Conservation (phyloP, 2,113 vertebrate genomes). For the Phyllopteryx taeniolatus region DNA sequence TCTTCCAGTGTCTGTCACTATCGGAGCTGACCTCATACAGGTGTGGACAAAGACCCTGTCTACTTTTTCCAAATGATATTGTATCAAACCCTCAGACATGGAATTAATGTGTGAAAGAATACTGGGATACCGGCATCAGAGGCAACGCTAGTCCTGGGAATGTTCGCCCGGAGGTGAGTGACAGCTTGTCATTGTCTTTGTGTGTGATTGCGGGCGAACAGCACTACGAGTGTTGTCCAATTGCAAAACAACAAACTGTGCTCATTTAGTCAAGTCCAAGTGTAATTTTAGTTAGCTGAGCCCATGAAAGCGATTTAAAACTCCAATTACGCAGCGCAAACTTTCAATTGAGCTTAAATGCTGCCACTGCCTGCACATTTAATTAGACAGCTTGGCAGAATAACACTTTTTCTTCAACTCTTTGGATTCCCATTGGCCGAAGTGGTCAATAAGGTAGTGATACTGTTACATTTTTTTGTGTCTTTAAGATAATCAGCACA, state of each 20-base stretch:
- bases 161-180: conserved; percentile 62
- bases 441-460: neutral
- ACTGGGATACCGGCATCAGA: conserved; percentile 41
- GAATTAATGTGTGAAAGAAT: conserved; percentile 65
- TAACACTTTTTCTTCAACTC: neutral
- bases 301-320: conserved; percentile 27
- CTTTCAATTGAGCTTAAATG: conserved; percentile 56
- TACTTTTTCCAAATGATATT: conserved; percentile 20
- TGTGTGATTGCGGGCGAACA: neutral
- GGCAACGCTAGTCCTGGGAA: conserved; percentile 37
- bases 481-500: neutral
- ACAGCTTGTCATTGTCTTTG: conserved; percentile 25
- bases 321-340: conserved; percentile 43
- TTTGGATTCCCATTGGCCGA: neutral
- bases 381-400: conserved; percentile 26
- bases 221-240: neutral
- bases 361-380: conserved; percentile 39
- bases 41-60: conserved; percentile 51
- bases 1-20: conserved; percentile 44
- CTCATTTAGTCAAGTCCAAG: conserved; percentile 12
- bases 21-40: conserved; percentile 66
- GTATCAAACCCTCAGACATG: conserved; percentile 50
- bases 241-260: neutral
- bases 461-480: neutral
- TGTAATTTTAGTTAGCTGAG: neutral